A percentile compares a stretch with the other conserved stretches of the same genome.
These are phyloP conservation scores for Drosophila sordidula DNA, from an alignment of 2,888 invertebrate species.

Conservation along the genomic window DNA sequence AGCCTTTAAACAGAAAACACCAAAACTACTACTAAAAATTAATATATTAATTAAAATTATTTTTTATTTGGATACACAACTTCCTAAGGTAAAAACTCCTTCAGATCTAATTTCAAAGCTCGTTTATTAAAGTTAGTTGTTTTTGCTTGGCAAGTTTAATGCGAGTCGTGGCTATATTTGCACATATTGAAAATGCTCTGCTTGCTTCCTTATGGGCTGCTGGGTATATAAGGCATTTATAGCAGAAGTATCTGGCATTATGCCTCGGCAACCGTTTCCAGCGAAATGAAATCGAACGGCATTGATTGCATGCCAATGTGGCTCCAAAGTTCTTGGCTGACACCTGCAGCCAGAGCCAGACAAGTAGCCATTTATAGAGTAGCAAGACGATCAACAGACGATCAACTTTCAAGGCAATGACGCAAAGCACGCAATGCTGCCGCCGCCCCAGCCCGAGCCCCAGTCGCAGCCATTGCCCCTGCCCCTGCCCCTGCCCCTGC, in stretches of 20 bases:
- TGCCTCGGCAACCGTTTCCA: constrained; percentile 60
- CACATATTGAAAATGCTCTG: constrained; percentile 20
- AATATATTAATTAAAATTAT: too few relatives aligned
- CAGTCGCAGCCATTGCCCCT: neutral
- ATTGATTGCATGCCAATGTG: constrained; percentile 83
- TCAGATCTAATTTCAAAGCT: too few relatives aligned
- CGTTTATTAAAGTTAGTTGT: too few relatives aligned
- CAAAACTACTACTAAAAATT: too few relatives aligned
- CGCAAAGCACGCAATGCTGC: constrained; percentile 70
- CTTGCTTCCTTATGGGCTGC: constrained; percentile 16
- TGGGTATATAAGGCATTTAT: constrained; percentile 47
- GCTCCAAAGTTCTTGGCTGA: constrained; percentile 83
- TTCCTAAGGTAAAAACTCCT: too few relatives aligned
- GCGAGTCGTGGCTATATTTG: neutral
- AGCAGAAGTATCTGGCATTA: constrained; percentile 64
- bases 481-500: constrained; percentile 2
- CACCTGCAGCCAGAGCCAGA: constrained; percentile 67
- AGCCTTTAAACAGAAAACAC: too few relatives aligned
- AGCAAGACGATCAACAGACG: constrained; percentile 80
- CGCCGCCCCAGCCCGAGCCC: neutral
- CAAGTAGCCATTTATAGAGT: constrained; percentile 77
- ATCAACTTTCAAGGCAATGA: constrained; percentile 76
- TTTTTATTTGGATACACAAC: too few relatives aligned
- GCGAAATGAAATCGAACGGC: constrained; percentile 80
- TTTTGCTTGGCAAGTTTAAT: neutral